Evolutionary conservation across 2,888 invertebrate species (phyloP), one percentile per base, ranked within the genome.

Genomic region (Terebella lapidaria): DNA sequence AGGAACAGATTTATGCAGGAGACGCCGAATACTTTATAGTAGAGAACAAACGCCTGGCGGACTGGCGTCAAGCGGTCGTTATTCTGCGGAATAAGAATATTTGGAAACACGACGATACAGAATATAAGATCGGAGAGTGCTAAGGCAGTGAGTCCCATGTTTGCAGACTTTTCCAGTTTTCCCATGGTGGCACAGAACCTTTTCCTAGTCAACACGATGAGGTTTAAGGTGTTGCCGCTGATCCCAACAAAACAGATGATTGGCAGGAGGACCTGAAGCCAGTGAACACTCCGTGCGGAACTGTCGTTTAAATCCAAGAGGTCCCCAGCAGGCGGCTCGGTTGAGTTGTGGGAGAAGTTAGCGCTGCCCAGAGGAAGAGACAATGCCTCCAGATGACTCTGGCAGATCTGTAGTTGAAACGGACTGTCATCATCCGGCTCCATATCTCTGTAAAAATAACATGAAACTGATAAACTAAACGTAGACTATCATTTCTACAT

Each of bases 1-100:
- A 77, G 71, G 56, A 76, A 75, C 20, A 75, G 67, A 63, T 76
- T 76, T 58, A 76, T 73, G 18, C 73, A 57, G 3, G 71, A 74
- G 1, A 71, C 63, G 27, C 72, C 69, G 62, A 74, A 75, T 45
- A 72, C 62, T 28, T 69, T 63, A 61, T 76, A 76, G 46, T 47
- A 45, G 5, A 56, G 25, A 3, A 47, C 26, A 22, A 55, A 35
- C 53, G 26, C 4, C 18, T 49, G 49, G 42, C 42, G 42, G 5
- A 24, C 49, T 27, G 5, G 27, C 27, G 10, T 4, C 27, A 25
- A 5, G 10, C 10, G 27, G 5, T 28, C 4, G 5, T 5, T 15
- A 27, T 53, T 28, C 22, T 28, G 10, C 15, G 22, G 15, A 5
- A 53, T 26, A 28, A 53, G 15, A 28, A 15, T 22, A 22, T 35